Conservation (phyloP, 1,140 invertebrate genomes). For the Trachymyrmex cornetzi region DNA sequence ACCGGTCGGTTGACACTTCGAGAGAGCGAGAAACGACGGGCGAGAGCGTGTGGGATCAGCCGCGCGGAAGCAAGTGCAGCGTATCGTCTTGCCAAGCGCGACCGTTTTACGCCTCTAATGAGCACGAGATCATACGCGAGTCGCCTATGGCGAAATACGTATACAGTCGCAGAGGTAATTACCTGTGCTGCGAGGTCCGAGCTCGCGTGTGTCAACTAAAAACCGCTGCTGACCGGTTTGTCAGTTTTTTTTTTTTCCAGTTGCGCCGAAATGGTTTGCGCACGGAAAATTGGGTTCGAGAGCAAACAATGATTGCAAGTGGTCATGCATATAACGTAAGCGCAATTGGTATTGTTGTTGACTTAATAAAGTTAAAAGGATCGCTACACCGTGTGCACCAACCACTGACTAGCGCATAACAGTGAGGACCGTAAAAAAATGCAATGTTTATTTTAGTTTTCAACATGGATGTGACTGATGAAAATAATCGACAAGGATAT, state of each 20-base stretch:
- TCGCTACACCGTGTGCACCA: conserved; percentile 6
- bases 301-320: conserved; percentile 51
- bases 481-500: neutral
- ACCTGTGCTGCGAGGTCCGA: neutral
- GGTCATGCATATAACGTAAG: conserved; percentile 30
- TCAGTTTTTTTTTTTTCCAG: neutral
- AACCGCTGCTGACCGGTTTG: conserved; percentile 21
- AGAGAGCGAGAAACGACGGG: conserved; percentile 38
- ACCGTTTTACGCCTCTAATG: conserved; percentile 51
- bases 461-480: neutral
- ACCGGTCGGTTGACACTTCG: conserved; percentile 64
- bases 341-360: conserved; percentile 60
- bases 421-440: conserved; percentile 26
- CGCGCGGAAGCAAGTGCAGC: conserved; percentile 24
- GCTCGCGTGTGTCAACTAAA: conserved; percentile 32
- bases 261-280: conserved; percentile 28
- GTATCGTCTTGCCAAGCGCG: conserved; percentile 8
- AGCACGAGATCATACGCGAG: conserved; percentile 34
- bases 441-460: conserved; percentile 23
- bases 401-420: conserved; percentile 14
- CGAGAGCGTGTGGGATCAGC: conserved; percentile 51
- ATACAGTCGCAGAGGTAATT: conserved; percentile 27
- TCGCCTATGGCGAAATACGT: conserved; percentile 22
- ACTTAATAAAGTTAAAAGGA: conserved; percentile 63
- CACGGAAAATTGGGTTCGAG: conserved; percentile 37